Conservation (phyloP, 2,113 vertebrate genomes). For the Nerophis ophidion region DNA sequence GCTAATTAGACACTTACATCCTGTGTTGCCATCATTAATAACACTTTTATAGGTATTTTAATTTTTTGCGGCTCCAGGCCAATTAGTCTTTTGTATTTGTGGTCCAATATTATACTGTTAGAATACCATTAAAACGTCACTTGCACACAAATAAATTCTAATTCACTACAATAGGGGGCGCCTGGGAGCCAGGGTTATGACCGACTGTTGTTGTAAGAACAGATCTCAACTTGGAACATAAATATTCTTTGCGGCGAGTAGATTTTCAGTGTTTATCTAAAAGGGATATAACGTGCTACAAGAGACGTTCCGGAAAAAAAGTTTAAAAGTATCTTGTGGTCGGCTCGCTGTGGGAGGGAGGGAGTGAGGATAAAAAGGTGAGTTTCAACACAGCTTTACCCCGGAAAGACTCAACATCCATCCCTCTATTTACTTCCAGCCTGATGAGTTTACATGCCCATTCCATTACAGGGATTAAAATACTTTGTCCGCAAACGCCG, state of each 20-base stretch:
- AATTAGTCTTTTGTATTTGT: no score
- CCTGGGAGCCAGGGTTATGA: background rate
- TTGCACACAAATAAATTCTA: background rate
- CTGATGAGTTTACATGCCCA: slow-evolving; percentile 71
- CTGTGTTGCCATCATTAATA: no score
- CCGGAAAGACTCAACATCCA: slow-evolving; percentile 54
- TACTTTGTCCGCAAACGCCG: slow-evolving; percentile 64
- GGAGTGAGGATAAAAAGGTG: slow-evolving; percentile 26
- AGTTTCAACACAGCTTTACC: slow-evolving; percentile 55
- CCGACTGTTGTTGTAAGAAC: slow-evolving; percentile 5
- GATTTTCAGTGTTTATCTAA: slow-evolving; percentile 47
- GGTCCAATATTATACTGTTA: no score
- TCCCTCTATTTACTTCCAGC: slow-evolving; percentile 67
- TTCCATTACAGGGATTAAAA: slow-evolving; percentile 77
- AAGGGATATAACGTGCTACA: slow-evolving; percentile 35
- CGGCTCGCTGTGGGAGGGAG: slow-evolving; percentile 9
- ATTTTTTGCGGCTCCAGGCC: no score
- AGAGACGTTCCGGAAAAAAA: slow-evolving; percentile 45
- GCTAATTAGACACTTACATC: no score
- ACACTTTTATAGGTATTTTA: no score
- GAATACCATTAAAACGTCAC: no score
- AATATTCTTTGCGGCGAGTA: slow-evolving; percentile 35
- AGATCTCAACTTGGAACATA: slow-evolving; percentile 24
- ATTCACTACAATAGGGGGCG: background rate
- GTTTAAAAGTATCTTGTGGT: slow-evolving; percentile 51